Percentiles rank a stretch among this genome's conserved stretches.
Evolutionary conservation across 2,113 vertebrate species (phyloP).

Genomic region (Propithecus coquereli): DNA sequence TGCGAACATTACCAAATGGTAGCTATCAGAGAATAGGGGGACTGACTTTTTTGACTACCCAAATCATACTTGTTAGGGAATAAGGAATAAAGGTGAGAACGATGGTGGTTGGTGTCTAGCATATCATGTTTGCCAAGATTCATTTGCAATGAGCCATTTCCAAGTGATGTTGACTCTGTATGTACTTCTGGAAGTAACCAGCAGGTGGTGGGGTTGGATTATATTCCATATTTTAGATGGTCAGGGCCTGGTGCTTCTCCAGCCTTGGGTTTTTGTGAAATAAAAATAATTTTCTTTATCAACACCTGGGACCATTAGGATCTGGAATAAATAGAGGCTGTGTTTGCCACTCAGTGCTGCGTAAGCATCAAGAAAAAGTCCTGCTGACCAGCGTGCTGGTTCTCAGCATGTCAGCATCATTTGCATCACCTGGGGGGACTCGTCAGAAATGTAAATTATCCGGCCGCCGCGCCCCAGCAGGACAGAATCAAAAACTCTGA

Average conservation of each 20-base stretch:
- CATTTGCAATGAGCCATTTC: accelerated
- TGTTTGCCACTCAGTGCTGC: background rate
- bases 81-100: background rate
- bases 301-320: background rate
- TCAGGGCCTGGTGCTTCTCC: accelerated
- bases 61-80: background rate
- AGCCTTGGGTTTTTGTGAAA: background rate
- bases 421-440: background rate
- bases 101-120: accelerated
- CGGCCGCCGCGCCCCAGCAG: background rate
- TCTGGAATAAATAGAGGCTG: background rate
- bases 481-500: accelerated
- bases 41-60: background rate
- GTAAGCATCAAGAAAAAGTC: background rate
- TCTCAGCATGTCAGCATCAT: background rate
- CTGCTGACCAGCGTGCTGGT: background rate
- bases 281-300: background rate
- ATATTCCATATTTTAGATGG: background rate
- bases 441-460: background rate
- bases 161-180: accelerated
- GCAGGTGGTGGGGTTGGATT: constrained; percentile 15
- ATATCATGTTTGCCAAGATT: accelerated
- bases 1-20: no score
- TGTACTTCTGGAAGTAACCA: background rate
- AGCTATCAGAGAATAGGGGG: accelerated